Evolutionary conservation across 2,113 vertebrate genomes (phyloP).

Genomic region (Erpornis zantholeuca): DNA sequence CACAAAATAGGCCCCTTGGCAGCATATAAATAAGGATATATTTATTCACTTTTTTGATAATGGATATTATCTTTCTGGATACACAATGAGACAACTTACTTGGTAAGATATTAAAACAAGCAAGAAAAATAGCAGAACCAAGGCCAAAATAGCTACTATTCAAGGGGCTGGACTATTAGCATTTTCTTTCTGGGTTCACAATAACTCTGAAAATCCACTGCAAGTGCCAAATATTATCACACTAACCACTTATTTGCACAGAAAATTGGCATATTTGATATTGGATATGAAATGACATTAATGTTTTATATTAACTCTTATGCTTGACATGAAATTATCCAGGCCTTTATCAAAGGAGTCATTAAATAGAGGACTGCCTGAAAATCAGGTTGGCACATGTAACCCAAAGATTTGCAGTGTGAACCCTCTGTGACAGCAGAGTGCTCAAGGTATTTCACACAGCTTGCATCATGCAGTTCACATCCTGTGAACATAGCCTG

Average conservation of each 20-base stretch:
- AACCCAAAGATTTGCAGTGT: not conserved
- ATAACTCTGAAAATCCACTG: not conserved
- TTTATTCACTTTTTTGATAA: not conserved
- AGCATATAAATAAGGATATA: not conserved
- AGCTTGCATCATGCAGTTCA: not conserved
- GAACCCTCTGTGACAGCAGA: not conserved
- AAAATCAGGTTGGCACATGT: not conserved
- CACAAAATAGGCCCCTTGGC: not conserved
- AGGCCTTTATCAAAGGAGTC: not conserved
- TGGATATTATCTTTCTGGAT: not conserved
- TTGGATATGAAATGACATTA: not conserved
- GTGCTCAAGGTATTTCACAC: not conserved
- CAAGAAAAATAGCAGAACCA: not conserved
- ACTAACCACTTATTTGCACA: not conserved
- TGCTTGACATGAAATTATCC: not conserved
- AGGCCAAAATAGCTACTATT: not conserved
- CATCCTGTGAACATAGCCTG: not conserved
- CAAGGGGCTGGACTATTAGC: not conserved
- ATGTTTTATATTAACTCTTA: not conserved
- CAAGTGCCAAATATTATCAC: not conserved
- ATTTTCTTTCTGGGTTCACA: not conserved
- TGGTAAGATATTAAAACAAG: not conserved
- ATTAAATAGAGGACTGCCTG: not conserved
- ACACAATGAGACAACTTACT: not conserved
- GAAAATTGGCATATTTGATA: not conserved